phyloP scores from a whole-genome alignment of 2,797 vertebrate genomes.

The Pelobates cultripes region DNA sequence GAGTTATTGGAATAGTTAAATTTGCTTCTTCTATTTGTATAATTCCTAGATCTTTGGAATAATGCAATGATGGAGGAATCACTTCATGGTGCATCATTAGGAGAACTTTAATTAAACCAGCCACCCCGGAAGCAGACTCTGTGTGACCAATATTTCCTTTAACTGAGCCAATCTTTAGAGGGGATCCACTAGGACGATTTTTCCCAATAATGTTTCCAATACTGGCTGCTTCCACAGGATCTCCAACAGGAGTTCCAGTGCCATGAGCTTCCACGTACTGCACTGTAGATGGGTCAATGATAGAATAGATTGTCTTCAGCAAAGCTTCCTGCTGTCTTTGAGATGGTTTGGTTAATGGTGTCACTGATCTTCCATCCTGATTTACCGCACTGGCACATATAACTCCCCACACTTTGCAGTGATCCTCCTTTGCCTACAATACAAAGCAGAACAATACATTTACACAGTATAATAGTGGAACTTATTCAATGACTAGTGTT shows the following conservation, averaged over 20 bases:
- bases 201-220: constrained; percentile 77
- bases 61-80: constrained; percentile 83
- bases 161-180: constrained; percentile 80
- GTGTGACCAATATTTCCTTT: constrained; percentile 90
- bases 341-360: constrained; percentile 87
- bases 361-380: constrained; percentile 79
- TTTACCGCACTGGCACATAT: constrained; percentile 80
- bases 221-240: constrained; percentile 74
- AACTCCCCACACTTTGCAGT: constrained; percentile 84
- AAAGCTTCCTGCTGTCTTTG: constrained; percentile 81
- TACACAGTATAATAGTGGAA: no score
- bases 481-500: no score
- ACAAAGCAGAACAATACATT: constrained; percentile 3
- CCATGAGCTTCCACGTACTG: constrained; percentile 88
- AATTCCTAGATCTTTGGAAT: constrained; percentile 42
- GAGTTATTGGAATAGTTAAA: no score
- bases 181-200: constrained; percentile 59
- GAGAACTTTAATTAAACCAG: constrained; percentile 86
- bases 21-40: no score
- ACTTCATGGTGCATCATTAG: constrained; percentile 87
- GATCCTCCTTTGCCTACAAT: constrained; percentile 78
- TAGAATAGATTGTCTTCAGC: constrained; percentile 76
- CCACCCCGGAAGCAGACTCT: constrained; percentile 87
- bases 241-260: constrained; percentile 67
- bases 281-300: constrained; percentile 68